Conservation (phyloP, 53 echinoderm and acorn worm species). For the Mesocentrotus franciscanus region DNA sequence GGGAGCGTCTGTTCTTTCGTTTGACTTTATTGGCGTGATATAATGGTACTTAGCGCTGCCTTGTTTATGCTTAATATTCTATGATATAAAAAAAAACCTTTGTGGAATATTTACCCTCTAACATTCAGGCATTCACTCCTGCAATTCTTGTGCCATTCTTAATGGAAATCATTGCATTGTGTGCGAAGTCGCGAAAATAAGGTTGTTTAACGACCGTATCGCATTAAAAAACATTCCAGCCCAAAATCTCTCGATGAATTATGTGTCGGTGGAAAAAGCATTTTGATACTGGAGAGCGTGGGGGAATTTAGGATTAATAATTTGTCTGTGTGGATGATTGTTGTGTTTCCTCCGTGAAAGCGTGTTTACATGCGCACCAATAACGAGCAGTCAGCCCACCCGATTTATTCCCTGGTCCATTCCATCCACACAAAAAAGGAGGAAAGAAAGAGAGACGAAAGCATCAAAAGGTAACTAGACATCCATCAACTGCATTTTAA, state of each 20-base stretch:
- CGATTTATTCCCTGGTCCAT: not conserved
- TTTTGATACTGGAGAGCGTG: not conserved
- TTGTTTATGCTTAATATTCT: not conserved
- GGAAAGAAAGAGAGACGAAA: not conserved
- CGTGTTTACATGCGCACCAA: not conserved
- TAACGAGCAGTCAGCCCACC: not conserved
- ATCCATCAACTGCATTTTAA: not conserved
- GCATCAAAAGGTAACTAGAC: not conserved
- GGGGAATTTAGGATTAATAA: constrained; percentile 15
- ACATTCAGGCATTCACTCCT: not conserved
- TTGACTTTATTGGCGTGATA: not conserved
- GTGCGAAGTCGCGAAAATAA: not conserved
- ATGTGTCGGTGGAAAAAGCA: constrained; percentile 19
- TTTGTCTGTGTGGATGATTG: not conserved
- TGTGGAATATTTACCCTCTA: not conserved
- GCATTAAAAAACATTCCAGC: constrained; percentile 34
- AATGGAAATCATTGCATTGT: constrained; percentile 12
- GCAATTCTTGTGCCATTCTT: not conserved
- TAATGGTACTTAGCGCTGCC: not conserved
- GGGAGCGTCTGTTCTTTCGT: not conserved
- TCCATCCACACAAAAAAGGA: not conserved
- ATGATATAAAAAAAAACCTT: not conserved
- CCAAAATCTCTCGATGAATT: constrained; percentile 1
- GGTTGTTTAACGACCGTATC: constrained; percentile 47
- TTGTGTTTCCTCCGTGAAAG: not conserved